These are phyloP conservation scores for Metellina segmentata DNA, from an alignment of 2,888 invertebrate species.

Conservation along the genomic window DNA sequence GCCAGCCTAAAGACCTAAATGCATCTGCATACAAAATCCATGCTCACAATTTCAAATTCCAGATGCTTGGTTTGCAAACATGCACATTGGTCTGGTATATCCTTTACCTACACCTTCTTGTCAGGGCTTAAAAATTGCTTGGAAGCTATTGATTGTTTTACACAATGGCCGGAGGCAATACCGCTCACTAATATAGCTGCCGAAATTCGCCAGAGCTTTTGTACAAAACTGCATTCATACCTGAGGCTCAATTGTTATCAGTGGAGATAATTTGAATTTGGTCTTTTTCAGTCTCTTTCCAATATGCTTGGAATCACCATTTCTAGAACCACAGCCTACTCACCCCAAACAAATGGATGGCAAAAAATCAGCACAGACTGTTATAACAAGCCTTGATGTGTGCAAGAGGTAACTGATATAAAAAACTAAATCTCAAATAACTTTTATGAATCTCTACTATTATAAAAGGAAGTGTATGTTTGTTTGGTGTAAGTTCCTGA, in stretches of 20 bases:
- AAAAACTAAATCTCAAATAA: too few relatives aligned
- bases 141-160: conserved; percentile 39
- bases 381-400: neutral
- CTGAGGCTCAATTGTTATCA: neutral
- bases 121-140: conserved; percentile 24
- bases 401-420: neutral
- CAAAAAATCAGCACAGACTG: neutral
- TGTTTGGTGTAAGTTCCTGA: too few relatives aligned
- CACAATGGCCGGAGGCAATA: conserved; percentile 77
- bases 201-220: conserved; percentile 73
- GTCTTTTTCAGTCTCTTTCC: neutral
- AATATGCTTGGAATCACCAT: neutral
- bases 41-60: neutral
- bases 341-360: neutral
- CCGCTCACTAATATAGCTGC: conserved; percentile 76
- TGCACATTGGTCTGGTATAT: neutral
- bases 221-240: conserved; percentile 76
- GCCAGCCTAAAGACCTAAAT: conserved; percentile 27
- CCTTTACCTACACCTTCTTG: neutral
- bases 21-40: conserved; percentile 9
- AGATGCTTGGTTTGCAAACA: neutral
- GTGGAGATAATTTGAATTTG: neutral
- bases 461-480: too few relatives aligned
- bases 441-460: too few relatives aligned
- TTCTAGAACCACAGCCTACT: neutral